A percentile compares a stretch with the other conserved stretches of the same genome.
Evolutionary conservation across 2,888 invertebrate genomes (phyloP).

Genomic region (Ophion ellenae): DNA sequence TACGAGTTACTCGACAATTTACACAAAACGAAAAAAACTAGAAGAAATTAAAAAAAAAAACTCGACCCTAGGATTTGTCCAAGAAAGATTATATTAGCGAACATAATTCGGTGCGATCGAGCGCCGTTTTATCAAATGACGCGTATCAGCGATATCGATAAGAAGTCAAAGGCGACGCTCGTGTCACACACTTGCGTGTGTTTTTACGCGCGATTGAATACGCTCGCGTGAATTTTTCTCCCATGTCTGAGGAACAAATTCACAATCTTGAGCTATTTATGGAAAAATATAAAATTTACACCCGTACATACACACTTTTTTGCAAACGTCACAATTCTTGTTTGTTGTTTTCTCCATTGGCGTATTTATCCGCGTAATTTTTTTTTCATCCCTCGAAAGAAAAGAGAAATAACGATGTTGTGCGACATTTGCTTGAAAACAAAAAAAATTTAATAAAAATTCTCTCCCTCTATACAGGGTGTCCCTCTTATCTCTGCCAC

Average conservation of each 20-base stretch:
- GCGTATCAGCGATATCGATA: slow-evolving; percentile 52
- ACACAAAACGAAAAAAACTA: too few relatives aligned
- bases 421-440: too few relatives aligned
- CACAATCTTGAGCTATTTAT: background rate
- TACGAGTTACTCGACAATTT: too few relatives aligned
- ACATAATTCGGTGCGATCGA: slow-evolving; percentile 9
- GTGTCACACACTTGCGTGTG: slow-evolving; percentile 15
- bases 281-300: slow-evolving; percentile 2
- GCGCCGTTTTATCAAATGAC: slow-evolving; percentile 31
- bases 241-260: background rate
- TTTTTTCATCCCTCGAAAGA: too few relatives aligned
- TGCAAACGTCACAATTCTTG: too few relatives aligned
- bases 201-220: slow-evolving; percentile 14
- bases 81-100: slow-evolving; percentile 8
- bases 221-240: slow-evolving; percentile 22
- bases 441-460: too few relatives aligned
- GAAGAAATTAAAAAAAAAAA: background rate
- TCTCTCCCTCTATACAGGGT: too few relatives aligned
- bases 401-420: too few relatives aligned
- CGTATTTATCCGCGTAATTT: too few relatives aligned
- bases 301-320: too few relatives aligned
- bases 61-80: slow-evolving; percentile 18
- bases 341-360: too few relatives aligned
- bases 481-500: too few relatives aligned
- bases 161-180: slow-evolving; percentile 61